Conservation (phyloP, 2,797 vertebrate species). For the Eulemur coronatus region DNA sequence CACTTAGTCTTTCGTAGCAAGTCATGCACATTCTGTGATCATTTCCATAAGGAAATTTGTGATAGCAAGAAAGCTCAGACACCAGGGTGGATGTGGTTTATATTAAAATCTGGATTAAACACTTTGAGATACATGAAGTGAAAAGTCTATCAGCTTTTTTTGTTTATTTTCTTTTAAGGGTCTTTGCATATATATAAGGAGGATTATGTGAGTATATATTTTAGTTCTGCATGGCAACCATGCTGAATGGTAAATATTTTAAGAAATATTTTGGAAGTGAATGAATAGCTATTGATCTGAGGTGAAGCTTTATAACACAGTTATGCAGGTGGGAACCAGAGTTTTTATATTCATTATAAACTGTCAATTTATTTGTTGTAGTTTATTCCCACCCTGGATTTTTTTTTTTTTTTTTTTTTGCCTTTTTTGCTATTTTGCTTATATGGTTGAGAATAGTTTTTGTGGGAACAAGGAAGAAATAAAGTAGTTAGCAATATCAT, state of each 20-base stretch:
- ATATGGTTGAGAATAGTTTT: slow-evolving; percentile 23
- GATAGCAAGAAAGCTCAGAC: background rate
- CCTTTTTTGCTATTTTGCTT: slow-evolving; percentile 34
- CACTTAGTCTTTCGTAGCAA: background rate
- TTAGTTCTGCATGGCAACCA: slow-evolving; percentile 25
- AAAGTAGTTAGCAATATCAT: background rate
- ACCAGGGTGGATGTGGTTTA: background rate
- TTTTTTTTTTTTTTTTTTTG: background rate
- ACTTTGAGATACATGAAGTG: slow-evolving; percentile 29
- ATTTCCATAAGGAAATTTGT: background rate
- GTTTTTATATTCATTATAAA: slow-evolving; percentile 56
- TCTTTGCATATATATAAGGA: background rate
- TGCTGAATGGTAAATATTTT: slow-evolving; percentile 1
- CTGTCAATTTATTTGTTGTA: slow-evolving; percentile 13
- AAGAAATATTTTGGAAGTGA: slow-evolving; percentile 41
- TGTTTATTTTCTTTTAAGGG: slow-evolving; percentile 46
- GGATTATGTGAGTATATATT: background rate
- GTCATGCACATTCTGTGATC: background rate
- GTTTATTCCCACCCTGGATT: slow-evolving; percentile 31
- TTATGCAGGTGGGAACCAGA: slow-evolving; percentile 48
- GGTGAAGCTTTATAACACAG: background rate
- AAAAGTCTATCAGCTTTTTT: slow-evolving; percentile 20
- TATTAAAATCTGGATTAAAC: background rate
- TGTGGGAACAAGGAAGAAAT: background rate
- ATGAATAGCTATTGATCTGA: slow-evolving; percentile 46